phyloP scores from a whole-genome alignment of 2,113 vertebrate species.

The Etheostoma spectabile region DNA sequence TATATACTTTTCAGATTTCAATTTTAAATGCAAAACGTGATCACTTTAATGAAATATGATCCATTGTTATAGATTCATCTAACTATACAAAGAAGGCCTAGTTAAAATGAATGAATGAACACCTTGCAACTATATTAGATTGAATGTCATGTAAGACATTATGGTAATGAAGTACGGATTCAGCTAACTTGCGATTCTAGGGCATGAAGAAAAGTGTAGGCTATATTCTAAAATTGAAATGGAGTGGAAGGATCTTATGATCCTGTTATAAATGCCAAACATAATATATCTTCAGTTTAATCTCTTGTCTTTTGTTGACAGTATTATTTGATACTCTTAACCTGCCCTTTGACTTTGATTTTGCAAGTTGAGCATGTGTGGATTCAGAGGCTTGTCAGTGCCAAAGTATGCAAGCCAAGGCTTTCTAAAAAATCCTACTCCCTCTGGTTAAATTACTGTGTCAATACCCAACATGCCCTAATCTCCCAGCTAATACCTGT shows the following conservation, averaged over 20 bases:
- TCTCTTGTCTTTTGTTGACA: not conserved
- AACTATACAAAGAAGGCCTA: not conserved
- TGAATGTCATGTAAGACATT: not conserved
- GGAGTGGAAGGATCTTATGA: not conserved
- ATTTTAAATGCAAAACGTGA: no score
- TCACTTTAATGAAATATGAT: no score
- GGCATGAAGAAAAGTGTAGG: not conserved
- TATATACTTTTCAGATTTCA: not conserved
- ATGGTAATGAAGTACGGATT: not conserved
- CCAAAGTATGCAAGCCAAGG: constrained; percentile 43
- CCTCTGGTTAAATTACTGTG: constrained; percentile 50
- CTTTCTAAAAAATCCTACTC: constrained; percentile 29
- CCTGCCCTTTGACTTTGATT: constrained; percentile 18
- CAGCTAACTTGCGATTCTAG: not conserved
- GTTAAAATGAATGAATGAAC: not conserved
- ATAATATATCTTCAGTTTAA: not conserved
- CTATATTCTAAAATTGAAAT: not conserved
- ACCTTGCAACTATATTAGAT: not conserved
- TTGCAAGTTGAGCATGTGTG: constrained; percentile 6
- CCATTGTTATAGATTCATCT: no score
- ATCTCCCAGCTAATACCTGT: constrained; percentile 24
- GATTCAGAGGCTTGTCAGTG: constrained; percentile 18
- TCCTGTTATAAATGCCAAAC: not conserved
- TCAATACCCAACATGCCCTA: constrained; percentile 54
- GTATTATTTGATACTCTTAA: not conserved